A percentile compares a stretch with the other conserved stretches of the same genome.
These are phyloP conservation scores for Falco punctatus DNA, from an alignment of 2,113 vertebrate species.

Conservation along the genomic window DNA sequence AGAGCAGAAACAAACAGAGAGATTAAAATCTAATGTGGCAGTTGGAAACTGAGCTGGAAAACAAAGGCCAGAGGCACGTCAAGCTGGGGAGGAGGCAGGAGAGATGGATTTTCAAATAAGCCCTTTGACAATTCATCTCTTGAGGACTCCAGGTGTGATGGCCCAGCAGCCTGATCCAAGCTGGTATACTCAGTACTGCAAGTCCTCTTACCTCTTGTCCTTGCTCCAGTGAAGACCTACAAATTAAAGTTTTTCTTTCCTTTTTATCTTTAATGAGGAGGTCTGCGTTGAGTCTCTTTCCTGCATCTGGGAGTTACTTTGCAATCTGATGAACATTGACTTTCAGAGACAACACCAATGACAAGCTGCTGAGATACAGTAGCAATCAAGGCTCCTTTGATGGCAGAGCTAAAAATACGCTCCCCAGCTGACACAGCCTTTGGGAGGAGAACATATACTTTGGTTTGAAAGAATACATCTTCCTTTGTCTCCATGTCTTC, in stretches of 20 bases:
- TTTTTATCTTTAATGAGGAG: conserved; percentile 7
- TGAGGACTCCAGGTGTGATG: background rate
- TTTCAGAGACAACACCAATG: conserved; percentile 41
- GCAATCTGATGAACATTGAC: conserved; percentile 29
- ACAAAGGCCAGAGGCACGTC: background rate
- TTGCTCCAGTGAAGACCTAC: background rate
- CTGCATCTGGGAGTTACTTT: conserved; percentile 44
- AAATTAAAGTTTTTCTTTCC: background rate
- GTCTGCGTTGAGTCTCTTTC: background rate
- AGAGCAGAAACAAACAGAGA: conserved; percentile 7
- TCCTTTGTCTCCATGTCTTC: background rate
- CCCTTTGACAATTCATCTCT: background rate
- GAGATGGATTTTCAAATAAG: background rate
- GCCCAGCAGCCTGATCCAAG: background rate
- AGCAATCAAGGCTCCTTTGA: conserved; percentile 69
- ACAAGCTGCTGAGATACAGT: conserved; percentile 45
- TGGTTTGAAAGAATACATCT: conserved; percentile 32
- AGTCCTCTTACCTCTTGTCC: background rate
- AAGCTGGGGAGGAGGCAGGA: background rate
- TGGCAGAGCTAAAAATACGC: conserved; percentile 64
- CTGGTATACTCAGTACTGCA: background rate
- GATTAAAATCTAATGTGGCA: background rate
- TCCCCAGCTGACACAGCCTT: conserved; percentile 44
- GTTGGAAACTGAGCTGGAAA: background rate
- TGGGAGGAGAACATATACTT: background rate